Conservation (phyloP, 2,797 vertebrate species). For the Selene dorsalis region DNA sequence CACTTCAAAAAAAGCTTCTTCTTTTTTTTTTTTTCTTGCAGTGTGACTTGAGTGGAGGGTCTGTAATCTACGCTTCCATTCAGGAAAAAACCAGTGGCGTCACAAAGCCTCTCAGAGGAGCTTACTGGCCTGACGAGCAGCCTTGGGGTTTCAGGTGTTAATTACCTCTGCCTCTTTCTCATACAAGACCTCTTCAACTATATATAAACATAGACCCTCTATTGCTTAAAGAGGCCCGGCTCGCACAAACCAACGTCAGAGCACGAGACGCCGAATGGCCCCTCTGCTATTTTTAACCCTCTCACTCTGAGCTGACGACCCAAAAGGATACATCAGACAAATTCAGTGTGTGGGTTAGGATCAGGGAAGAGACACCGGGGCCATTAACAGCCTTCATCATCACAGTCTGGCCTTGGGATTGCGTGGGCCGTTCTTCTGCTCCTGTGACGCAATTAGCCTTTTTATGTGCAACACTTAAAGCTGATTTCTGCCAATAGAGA, state of each 20-base stretch:
- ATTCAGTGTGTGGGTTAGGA: conserved; percentile 60
- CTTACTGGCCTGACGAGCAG: conserved; percentile 28
- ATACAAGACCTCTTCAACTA: conserved; percentile 69
- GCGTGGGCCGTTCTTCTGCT: conserved; percentile 77
- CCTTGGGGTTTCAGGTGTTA: conserved; percentile 75
- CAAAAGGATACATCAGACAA: conserved; percentile 68
- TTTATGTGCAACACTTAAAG: conserved; percentile 71
- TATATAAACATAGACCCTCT: conserved; percentile 65
- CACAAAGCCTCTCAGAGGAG: conserved; percentile 65
- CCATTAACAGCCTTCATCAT: conserved; percentile 75
- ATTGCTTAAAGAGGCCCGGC: conserved; percentile 58
- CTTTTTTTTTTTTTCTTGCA: conserved; percentile 22
- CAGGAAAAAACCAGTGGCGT: conserved; percentile 59
- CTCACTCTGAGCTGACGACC: conserved; percentile 59
- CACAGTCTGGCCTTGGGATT: conserved; percentile 72
- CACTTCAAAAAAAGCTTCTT: not conserved
- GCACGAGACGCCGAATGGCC: conserved; percentile 21
- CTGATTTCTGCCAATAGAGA: conserved; percentile 63
- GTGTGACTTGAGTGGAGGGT: conserved; percentile 43
- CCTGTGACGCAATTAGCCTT: conserved; percentile 80
- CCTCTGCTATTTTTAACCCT: conserved; percentile 74
- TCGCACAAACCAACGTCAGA: conserved; percentile 63
- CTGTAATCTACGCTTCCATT: conserved; percentile 62
- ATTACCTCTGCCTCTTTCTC: conserved; percentile 70
- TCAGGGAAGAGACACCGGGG: conserved; percentile 63